These are phyloP conservation scores for Sylvia borin DNA, from an alignment of 2,797 vertebrate species.

Conservation along the genomic window DNA sequence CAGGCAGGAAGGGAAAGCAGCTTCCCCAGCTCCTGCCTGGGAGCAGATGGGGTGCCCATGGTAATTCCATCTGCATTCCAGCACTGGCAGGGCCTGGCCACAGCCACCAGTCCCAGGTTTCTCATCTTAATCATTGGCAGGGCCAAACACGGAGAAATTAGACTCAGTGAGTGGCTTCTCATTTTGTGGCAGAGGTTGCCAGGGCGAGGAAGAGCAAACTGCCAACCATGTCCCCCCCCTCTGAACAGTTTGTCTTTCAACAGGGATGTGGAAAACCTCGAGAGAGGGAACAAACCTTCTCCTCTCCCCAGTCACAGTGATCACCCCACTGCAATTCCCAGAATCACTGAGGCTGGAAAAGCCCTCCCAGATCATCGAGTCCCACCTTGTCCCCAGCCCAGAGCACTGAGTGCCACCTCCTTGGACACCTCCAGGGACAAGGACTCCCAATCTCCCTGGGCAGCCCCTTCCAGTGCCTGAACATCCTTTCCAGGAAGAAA, in stretches of 20 bases:
- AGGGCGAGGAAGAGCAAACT: conserved; percentile 60
- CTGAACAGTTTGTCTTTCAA: not conserved
- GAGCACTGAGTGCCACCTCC: not conserved
- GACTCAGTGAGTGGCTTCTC: conserved; percentile 23
- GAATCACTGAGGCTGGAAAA: not conserved
- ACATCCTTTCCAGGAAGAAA: not conserved
- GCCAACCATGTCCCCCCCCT: conserved; percentile 57
- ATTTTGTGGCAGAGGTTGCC: conserved; percentile 64
- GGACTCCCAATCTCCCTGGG: not conserved
- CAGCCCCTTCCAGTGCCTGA: not conserved
- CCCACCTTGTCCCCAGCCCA: not conserved
- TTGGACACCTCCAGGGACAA: not conserved
- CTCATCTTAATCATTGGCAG: conserved; percentile 14
- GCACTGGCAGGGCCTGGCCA: not conserved
- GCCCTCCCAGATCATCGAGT: fast-evolving
- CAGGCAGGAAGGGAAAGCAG: conserved; percentile 9
- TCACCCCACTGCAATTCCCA: not conserved
- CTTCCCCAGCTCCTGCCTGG: not conserved
- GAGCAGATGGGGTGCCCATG: not conserved
- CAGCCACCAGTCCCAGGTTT: conserved; percentile 36
- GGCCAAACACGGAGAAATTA: conserved; percentile 30
- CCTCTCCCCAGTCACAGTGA: not conserved
- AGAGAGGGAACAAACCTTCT: not conserved
- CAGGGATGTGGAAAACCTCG: not conserved
- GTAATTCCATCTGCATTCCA: conserved; percentile 13